A percentile compares a stretch with the other conserved stretches of the same genome.
Evolutionary conservation across 2,888 invertebrate species (phyloP).

Genomic region (Agrenia bidenticulata): DNA sequence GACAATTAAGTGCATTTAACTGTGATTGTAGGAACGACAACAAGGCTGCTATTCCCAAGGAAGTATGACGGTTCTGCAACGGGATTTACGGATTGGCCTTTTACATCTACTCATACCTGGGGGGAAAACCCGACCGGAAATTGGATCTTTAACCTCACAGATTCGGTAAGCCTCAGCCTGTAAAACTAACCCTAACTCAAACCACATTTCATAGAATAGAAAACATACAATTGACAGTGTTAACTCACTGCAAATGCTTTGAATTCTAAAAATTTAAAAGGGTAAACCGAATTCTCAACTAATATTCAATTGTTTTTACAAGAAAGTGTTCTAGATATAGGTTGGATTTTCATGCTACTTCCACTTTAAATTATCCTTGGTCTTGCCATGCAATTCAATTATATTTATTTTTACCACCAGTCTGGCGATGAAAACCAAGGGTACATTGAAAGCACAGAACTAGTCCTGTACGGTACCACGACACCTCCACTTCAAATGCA

Average conservation of each 20-base stretch:
- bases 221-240: too few relatives aligned
- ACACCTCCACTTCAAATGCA: slow-evolving; percentile 66
- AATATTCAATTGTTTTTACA: too few relatives aligned
- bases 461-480: slow-evolving; percentile 72
- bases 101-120: slow-evolving; percentile 89
- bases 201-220: too few relatives aligned
- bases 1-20: too few relatives aligned
- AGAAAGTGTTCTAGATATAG: too few relatives aligned
- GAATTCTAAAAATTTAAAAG: too few relatives aligned
- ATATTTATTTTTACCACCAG: too few relatives aligned
- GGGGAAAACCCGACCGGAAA: slow-evolving; percentile 75
- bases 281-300: too few relatives aligned
- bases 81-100: slow-evolving; percentile 79
- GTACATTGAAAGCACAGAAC: slow-evolving; percentile 61
- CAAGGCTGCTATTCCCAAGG: slow-evolving; percentile 70
- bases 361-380: background rate
- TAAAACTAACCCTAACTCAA: too few relatives aligned
- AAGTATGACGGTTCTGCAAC: slow-evolving; percentile 67
- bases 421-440: slow-evolving; percentile 65
- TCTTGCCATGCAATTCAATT: background rate
- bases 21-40: slow-evolving; percentile 64
- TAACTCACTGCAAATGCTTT: too few relatives aligned
- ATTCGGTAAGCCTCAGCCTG: slow-evolving; percentile 57
- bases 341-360: too few relatives aligned
- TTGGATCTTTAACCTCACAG: slow-evolving; percentile 63